A percentile compares a stretch with the other conserved stretches of the same genome.
Evolutionary conservation across 2,888 invertebrate genomes (phyloP).

Genomic region (Mesoligia furuncula): DNA sequence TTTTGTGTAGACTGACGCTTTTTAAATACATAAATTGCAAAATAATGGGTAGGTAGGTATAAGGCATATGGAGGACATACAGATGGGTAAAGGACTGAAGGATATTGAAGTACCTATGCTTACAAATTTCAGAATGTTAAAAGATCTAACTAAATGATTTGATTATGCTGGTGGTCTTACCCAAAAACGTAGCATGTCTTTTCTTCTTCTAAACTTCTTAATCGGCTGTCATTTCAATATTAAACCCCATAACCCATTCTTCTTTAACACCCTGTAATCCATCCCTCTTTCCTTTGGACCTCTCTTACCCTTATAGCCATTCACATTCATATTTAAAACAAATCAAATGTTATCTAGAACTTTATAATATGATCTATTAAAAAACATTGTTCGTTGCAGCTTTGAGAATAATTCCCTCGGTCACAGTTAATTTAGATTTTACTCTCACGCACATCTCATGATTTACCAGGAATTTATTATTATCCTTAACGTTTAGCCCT

Average conservation of each 20-base stretch:
- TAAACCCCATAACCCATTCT: not conserved
- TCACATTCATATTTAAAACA: not conserved
- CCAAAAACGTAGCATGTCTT: not conserved
- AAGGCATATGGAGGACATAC: not conserved
- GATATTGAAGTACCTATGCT: not conserved
- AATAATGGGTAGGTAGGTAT: not conserved
- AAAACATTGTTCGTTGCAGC: not conserved
- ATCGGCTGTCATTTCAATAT: not conserved
- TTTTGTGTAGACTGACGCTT: not conserved
- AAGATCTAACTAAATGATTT: not conserved
- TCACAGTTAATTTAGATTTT: conserved; percentile 30
- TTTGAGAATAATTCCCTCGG: conserved; percentile 28
- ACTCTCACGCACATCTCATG: conserved; percentile 30
- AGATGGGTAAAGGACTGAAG: not conserved
- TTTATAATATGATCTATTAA: not conserved
- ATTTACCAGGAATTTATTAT: conserved; percentile 40
- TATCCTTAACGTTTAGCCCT: conserved; percentile 20
- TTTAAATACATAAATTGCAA: not conserved
- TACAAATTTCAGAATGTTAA: not conserved
- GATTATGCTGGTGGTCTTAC: not conserved
- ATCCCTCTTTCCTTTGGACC: not conserved
- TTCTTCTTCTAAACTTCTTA: not conserved
- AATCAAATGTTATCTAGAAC: not conserved
- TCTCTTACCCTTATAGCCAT: not conserved
- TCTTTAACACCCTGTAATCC: not conserved